Evolutionary conservation across 1,140 invertebrate species (phyloP).

Genomic region (Panagrolaimus sp.): DNA sequence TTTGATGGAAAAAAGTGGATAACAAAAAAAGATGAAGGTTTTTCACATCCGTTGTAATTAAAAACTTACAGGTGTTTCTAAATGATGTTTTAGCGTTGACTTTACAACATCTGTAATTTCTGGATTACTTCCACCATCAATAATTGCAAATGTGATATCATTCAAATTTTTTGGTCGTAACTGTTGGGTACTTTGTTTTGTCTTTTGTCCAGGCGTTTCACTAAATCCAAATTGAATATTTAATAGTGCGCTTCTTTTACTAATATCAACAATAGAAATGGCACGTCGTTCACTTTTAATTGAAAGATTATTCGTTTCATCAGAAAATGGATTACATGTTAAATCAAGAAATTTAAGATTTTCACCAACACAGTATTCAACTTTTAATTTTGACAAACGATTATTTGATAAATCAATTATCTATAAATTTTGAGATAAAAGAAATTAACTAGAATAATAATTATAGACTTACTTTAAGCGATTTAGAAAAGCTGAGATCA

Average conservation of each 20-base stretch:
- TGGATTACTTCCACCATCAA: slow-evolving; percentile 7
- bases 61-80: not conserved
- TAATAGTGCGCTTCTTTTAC: not conserved
- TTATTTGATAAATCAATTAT: slow-evolving; percentile 15
- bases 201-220: slow-evolving; percentile 6
- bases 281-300: slow-evolving; percentile 5
- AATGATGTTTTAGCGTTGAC: slow-evolving; percentile 3
- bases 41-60: no score
- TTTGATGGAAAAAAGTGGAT: no score
- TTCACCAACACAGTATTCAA: not conserved
- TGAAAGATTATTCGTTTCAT: not conserved
- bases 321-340: slow-evolving; percentile 2
- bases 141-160: slow-evolving; percentile 9
- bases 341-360: slow-evolving; percentile 14
- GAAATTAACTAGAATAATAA: not conserved
- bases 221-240: slow-evolving; percentile 15
- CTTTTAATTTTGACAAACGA: slow-evolving; percentile 7
- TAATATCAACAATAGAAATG: slow-evolving; percentile 4
- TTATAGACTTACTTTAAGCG: not conserved
- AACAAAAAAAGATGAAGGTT: no score
- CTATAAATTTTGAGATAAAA: no score
- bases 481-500: slow-evolving; percentile 9
- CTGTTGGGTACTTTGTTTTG: not conserved
- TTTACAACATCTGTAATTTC: slow-evolving; percentile 1
- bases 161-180: slow-evolving; percentile 6